Conservation (phyloP, 2,113 vertebrate genomes). For the Egretta garzetta region DNA sequence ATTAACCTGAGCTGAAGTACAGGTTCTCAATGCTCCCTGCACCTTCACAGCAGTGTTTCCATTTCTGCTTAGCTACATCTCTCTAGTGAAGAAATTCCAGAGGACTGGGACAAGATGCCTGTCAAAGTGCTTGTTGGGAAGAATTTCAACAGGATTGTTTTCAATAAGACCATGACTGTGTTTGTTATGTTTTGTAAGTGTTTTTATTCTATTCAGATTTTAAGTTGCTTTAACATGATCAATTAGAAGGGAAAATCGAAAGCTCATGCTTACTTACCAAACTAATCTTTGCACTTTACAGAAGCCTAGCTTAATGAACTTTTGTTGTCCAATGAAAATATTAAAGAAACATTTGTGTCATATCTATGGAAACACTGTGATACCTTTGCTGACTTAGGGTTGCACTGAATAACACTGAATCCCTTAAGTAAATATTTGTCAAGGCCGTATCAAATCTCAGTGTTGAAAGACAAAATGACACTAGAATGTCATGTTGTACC, state of each 20-base stretch:
- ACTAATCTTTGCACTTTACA: not conserved
- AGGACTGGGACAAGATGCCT: conserved; percentile 84
- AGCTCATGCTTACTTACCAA: not conserved
- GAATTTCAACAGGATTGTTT: conserved; percentile 86
- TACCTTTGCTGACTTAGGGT: not conserved
- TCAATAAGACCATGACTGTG: conserved; percentile 83
- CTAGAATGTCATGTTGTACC: not conserved
- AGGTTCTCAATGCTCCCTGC: not conserved
- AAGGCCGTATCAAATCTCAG: not conserved
- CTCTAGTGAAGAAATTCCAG: conserved; percentile 86
- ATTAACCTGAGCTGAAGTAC: not conserved
- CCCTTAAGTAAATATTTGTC: not conserved
- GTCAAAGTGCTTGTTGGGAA: conserved; percentile 90
- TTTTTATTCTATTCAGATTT: not conserved
- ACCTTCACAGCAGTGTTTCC: not conserved
- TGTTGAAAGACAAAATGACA: not conserved
- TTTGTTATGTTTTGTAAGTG: conserved; percentile 93
- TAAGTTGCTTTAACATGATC: not conserved
- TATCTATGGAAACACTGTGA: not conserved
- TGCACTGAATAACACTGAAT: not conserved
- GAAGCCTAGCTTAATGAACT: not conserved
- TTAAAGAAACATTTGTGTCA: not conserved
- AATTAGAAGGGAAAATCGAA: not conserved
- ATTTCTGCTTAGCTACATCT: conserved; percentile 79
- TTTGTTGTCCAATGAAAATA: not conserved